Conservation (phyloP, 2,113 vertebrate species). For the Tetrax tetrax region DNA sequence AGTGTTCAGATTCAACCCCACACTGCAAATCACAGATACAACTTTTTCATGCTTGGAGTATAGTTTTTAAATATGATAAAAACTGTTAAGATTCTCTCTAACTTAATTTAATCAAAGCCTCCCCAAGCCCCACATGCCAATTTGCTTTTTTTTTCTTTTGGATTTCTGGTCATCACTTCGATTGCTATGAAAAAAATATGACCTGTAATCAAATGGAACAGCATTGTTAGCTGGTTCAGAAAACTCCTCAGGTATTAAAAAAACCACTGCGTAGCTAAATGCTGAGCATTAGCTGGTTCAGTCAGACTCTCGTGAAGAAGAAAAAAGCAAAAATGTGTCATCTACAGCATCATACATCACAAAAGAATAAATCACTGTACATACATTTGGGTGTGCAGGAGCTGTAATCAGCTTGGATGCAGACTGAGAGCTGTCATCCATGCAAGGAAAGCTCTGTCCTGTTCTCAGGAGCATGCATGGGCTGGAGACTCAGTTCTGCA, state of each 20-base stretch:
- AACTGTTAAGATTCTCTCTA: background rate
- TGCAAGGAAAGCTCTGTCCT: too few relatives aligned
- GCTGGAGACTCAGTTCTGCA: background rate
- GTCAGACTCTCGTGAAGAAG: background rate
- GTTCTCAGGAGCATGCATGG: background rate
- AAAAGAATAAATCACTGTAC: background rate
- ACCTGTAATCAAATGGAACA: background rate
- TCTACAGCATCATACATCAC: background rate
- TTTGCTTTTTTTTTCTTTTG: background rate
- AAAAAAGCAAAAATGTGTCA: too few relatives aligned
- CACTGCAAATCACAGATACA: background rate
- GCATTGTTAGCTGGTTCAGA: background rate
- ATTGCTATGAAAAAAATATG: background rate
- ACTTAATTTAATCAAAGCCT: background rate
- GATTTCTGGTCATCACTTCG: background rate
- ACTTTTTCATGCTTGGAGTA: background rate
- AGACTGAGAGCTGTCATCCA: rapidly evolving
- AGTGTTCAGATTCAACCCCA: background rate
- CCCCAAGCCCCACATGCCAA: background rate
- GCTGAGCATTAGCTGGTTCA: background rate
- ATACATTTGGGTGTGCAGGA: background rate
- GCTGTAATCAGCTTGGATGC: background rate
- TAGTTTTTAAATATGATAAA: background rate
- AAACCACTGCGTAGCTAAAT: background rate
- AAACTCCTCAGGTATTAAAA: background rate